Evolutionary conservation across 2,888 invertebrate species (phyloP).

Genomic region (Desoria tigrina): DNA sequence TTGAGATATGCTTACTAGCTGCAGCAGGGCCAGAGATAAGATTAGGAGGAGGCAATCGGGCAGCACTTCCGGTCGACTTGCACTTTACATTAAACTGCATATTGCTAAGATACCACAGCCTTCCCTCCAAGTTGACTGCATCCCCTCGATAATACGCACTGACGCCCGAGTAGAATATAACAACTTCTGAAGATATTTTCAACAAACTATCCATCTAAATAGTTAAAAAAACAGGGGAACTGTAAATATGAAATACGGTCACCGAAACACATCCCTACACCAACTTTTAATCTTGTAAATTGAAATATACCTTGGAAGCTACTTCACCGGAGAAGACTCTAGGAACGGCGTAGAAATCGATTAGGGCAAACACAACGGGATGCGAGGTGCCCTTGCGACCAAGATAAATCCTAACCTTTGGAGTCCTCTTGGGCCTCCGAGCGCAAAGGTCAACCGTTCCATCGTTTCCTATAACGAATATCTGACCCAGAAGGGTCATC

Average conservation of each 20-base stretch:
- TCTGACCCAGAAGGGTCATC: conserved; percentile 30
- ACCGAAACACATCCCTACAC: background rate
- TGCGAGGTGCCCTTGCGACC: conserved; percentile 10
- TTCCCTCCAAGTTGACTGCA: conserved; percentile 22
- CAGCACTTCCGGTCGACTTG: background rate
- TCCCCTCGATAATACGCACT: conserved; percentile 36
- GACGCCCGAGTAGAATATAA: conserved; percentile 42
- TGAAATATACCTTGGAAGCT: conserved; percentile 31
- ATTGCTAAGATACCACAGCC: conserved; percentile 42
- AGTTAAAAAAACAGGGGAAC: background rate
- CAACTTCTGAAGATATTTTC: conserved; percentile 23
- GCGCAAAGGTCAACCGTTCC: conserved; percentile 42
- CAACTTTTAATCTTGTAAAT: too few species aligned
- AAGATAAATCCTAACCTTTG: conserved; percentile 30
- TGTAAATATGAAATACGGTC: too few species aligned
- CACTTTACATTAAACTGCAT: background rate
- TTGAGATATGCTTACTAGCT: conserved; percentile 29
- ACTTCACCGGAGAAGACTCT: conserved; percentile 38
- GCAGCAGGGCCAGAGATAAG: conserved; percentile 44
- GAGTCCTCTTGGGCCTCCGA: conserved; percentile 33
- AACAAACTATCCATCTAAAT: conserved; percentile 31
- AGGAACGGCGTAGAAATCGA: conserved; percentile 43
- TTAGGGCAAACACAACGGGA: conserved; percentile 37
- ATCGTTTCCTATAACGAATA: conserved; percentile 40
- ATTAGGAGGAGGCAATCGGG: conserved; percentile 38